Evolutionary conservation across 2,888 invertebrate genomes (phyloP), one percentile per base, ranked within the genome.

Genomic region (Phaonia tiefii): DNA sequence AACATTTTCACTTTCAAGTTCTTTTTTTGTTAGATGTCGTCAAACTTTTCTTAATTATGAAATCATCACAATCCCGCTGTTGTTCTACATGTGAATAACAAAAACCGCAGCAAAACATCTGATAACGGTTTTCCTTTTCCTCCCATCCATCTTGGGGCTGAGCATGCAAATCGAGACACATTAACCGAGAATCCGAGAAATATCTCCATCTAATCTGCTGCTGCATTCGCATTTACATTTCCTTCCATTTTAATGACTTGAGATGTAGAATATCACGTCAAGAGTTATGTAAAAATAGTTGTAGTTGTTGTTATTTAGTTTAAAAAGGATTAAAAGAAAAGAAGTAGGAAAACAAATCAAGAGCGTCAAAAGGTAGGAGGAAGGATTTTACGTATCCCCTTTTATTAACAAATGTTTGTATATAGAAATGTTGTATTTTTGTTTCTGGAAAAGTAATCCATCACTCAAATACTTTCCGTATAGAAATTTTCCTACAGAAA

Each of bases 111-210:
- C 31, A 31, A 5, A 31, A 8, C 31, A 5, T 3, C 31, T 31
- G 31, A 31, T 31, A 31, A 31, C 8, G 31, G 31, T 31, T 31
- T 31, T 8, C 31, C 42, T 39, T 49, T 42, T 20, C n/a, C 3
- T 22, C 10, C 42, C 2, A 13, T 22, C 1, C 63, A 31, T 3
- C 11, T 56, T 44, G 4, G 54, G 22, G 54, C 5, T 46, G 46
- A 4, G 58, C 58, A 58, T 15, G 31, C 37, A 63, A 63, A 63
- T 39, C 39, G 42, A 39, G 63, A 42, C 63, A 63, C 63, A 63
- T 63, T 63, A 63, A 63, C 63, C 42, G 42, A 42, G 20, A 63
- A 63, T 20, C 20, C 49, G 49, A 1, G 2, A 44, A 2, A 44
- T 13, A 44, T 44, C 11, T 44, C 2, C 42, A 44, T 44, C 11